phyloP scores from a whole-genome alignment of 2,797 vertebrate genomes.

The Scarus forsteni region DNA sequence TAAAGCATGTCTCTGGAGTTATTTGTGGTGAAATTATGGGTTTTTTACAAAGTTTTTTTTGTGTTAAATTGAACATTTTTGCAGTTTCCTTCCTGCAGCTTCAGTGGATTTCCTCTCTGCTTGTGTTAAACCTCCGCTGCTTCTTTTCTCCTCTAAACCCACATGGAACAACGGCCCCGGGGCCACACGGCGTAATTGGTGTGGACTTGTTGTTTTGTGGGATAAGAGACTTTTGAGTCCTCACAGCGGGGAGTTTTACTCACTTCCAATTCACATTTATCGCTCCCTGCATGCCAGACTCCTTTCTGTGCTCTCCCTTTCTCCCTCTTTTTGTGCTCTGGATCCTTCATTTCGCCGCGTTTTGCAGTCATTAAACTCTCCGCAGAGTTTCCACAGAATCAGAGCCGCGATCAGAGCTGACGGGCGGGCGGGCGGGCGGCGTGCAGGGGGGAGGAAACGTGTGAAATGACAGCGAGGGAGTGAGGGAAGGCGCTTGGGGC shows the following conservation, averaged over 20 bases:
- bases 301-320: background rate
- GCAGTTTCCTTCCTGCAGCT: background rate
- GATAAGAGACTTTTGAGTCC: slow-evolving; percentile 75
- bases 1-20: too few relatives aligned
- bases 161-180: slow-evolving; percentile 43
- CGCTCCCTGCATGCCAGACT: slow-evolving; percentile 31
- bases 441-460: slow-evolving; percentile 77
- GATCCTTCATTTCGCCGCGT: slow-evolving; percentile 71
- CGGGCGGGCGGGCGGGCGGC: slow-evolving; percentile 77
- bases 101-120: slow-evolving; percentile 10
- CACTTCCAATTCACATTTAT: slow-evolving; percentile 57
- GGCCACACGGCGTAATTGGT: slow-evolving; percentile 67
- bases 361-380: slow-evolving; percentile 52
- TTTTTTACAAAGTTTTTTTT: too few relatives aligned
- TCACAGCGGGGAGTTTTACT: slow-evolving; percentile 73
- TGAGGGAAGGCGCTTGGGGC: slow-evolving; percentile 80
- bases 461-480: slow-evolving; percentile 76
- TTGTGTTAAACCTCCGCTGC: slow-evolving; percentile 43
- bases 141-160: slow-evolving; percentile 42
- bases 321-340: slow-evolving; percentile 10
- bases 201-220: slow-evolving; percentile 71
- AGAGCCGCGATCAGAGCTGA: slow-evolving; percentile 26
- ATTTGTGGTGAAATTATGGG: background rate
- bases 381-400: slow-evolving; percentile 9
- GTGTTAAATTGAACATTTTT: background rate